phyloP scores from a whole-genome alignment of 1,140 invertebrate species.

The Cardiocondyla obscurior region DNA sequence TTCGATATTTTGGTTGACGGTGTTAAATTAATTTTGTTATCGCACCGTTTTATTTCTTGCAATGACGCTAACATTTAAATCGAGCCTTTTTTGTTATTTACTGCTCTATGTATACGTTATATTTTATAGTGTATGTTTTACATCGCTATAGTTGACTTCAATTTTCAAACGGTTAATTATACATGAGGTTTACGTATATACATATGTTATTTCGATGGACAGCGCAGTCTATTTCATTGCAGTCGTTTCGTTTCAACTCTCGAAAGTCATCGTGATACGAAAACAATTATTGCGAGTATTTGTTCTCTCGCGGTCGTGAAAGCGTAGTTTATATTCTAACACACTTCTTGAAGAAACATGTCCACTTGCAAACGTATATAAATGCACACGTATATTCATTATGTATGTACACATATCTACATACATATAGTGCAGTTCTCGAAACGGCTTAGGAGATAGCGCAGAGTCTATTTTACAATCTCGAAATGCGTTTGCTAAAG shows the following conservation, averaged over 20 bases:
- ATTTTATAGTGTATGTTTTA: background rate
- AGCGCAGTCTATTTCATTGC: background rate
- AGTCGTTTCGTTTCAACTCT: conserved; percentile 19
- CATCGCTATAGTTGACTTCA: background rate
- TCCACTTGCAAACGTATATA: background rate
- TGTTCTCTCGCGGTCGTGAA: background rate
- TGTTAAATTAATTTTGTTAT: background rate
- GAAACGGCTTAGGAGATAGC: background rate
- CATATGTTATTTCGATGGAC: background rate
- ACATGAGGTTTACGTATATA: background rate
- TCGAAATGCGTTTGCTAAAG: background rate
- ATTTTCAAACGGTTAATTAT: too few species aligned
- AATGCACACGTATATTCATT: too few species aligned
- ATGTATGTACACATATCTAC: background rate
- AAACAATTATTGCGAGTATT: conserved; percentile 39
- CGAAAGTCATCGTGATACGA: background rate
- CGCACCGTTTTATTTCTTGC: too few species aligned
- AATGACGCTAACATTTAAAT: too few species aligned
- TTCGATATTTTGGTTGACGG: background rate
- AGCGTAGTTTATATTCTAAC: conserved; percentile 17
- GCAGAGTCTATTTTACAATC: background rate
- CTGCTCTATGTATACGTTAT: too few species aligned
- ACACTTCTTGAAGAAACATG: background rate
- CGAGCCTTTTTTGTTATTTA: too few species aligned
- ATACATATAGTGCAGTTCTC: background rate